These are phyloP conservation scores for Ptycholaimellus sp. DNA, from an alignment of 2,888 invertebrate genomes.

Conservation along the genomic window DNA sequence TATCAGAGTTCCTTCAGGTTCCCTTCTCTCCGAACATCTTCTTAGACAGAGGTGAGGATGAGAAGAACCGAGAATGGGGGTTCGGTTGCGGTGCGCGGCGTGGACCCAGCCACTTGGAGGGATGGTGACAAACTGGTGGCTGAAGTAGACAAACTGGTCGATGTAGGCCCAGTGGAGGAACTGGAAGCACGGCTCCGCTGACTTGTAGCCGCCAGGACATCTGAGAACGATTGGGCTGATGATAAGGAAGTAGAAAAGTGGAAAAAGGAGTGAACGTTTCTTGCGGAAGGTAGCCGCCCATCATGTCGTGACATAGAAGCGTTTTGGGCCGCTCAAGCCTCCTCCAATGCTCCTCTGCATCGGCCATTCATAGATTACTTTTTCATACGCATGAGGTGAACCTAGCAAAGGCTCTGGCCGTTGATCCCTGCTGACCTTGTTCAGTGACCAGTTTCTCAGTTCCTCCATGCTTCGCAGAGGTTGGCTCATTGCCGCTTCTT, in stretches of 20 bases:
- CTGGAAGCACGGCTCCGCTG: conserved; percentile 40
- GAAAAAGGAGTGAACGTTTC: conserved; percentile 9
- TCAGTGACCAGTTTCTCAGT: no score
- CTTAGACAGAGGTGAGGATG: no score
- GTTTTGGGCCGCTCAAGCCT: conserved; percentile 45
- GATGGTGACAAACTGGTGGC: conserved; percentile 75
- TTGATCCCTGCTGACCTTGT: no score
- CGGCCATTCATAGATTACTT: no score
- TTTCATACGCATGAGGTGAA: no score
- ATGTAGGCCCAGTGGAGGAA: conserved; percentile 77
- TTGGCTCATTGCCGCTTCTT: no score
- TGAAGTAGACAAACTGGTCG: conserved; percentile 81
- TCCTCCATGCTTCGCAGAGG: no score
- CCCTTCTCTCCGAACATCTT: no score
- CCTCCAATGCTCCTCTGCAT: no score
- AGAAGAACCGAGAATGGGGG: conserved; percentile 55
- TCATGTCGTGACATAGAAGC: conserved; percentile 79
- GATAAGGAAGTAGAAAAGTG: neutral
- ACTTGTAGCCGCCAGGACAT: neutral
- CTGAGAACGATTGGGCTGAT: neutral
- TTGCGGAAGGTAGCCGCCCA: conserved; percentile 50
- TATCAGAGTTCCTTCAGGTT: conserved; percentile 70
- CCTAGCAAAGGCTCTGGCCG: no score
- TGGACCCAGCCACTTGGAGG: conserved; percentile 79
- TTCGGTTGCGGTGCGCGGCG: conserved; percentile 66